Evolutionary conservation across 2,113 vertebrate genomes (phyloP), one percentile per base, ranked within the genome.

Genomic region (Centropristis striata): DNA sequence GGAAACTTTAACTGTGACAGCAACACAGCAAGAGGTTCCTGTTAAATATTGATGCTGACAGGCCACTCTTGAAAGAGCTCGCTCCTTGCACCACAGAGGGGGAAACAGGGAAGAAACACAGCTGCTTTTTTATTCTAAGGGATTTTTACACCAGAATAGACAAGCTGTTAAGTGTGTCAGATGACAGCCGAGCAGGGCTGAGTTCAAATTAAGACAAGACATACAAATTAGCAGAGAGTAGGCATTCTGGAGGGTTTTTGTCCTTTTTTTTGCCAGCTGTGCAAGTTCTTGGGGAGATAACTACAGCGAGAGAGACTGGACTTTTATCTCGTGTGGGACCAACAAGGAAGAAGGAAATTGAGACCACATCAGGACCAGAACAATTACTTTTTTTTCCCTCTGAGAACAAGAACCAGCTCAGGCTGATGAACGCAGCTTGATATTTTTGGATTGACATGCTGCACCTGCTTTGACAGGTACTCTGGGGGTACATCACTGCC

Each of bases 41-140:
- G 66, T 91, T 90, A 92, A 93, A 92, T 88, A 92, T 91, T 93
- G 76, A 92, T 90, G 82, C 59, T 47, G 78, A 88, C 79, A 81
- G 76, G 54, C 71, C 79, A 79, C 71, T 84, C 77, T 83, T 74
- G 75, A 80, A 88, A 69, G 65, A 86, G 80, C 83, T 67, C 44
- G 28, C 69, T 83, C 58, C 53, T 76, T 63, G 44, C 58, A 41
- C 64, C 77, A 44, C 60, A 54, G 63, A 81, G 51, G 46, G 14
- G 42, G 41, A 77, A 65, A 76, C 55, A 79, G 53, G 20, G 65
- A 55, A 54, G 57, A 86, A 73, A 64, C 61, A 71, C 64, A 13
- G 71, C 32, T 41, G 70, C 59, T 72, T 63, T 73, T 75, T 42
- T 50, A 50, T 85, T 80, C 54, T 25, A 9, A 58, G 20, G 59